phyloP scores from a whole-genome alignment of 2,113 vertebrate species.

The Agelaius phoeniceus region DNA sequence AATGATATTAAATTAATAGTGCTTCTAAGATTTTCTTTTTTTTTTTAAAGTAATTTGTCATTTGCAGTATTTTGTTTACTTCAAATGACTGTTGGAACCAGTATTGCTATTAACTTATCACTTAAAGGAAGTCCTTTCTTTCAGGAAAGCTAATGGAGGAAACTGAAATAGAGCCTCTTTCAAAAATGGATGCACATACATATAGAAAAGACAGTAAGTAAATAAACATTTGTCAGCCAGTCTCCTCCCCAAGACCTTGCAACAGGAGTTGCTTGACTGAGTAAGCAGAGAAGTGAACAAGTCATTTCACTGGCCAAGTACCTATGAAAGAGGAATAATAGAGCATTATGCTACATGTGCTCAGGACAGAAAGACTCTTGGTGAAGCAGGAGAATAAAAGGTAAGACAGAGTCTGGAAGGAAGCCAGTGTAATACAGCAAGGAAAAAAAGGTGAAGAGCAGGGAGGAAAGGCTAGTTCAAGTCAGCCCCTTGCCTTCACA shows the following conservation, averaged over 20 bases:
- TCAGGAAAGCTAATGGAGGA: neutral
- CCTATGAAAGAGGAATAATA: neutral
- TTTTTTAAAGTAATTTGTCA: neutral
- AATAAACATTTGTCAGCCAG: neutral
- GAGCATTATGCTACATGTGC: neutral
- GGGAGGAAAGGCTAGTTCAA: neutral
- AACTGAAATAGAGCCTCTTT: neutral
- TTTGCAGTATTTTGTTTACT: neutral
- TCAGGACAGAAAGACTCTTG: neutral
- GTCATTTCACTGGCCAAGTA: neutral
- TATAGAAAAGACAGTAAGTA: neutral
- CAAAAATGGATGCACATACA: neutral
- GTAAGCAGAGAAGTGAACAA: neutral
- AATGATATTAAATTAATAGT: neutral
- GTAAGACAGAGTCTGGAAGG: conserved; percentile 13
- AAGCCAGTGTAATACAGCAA: neutral
- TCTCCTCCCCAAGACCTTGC: neutral
- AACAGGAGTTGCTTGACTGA: neutral
- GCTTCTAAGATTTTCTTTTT: neutral
- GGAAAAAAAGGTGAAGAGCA: neutral
- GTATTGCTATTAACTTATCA: neutral
- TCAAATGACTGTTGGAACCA: neutral
- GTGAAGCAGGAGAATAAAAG: conserved; percentile 3
- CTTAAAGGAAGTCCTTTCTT: neutral
- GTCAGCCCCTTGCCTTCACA: neutral